A percentile compares a stretch with the other conserved stretches of the same genome.
phyloP scores from a whole-genome alignment of 2,888 invertebrate genomes.

The Petrolisthes cinctipes region DNA sequence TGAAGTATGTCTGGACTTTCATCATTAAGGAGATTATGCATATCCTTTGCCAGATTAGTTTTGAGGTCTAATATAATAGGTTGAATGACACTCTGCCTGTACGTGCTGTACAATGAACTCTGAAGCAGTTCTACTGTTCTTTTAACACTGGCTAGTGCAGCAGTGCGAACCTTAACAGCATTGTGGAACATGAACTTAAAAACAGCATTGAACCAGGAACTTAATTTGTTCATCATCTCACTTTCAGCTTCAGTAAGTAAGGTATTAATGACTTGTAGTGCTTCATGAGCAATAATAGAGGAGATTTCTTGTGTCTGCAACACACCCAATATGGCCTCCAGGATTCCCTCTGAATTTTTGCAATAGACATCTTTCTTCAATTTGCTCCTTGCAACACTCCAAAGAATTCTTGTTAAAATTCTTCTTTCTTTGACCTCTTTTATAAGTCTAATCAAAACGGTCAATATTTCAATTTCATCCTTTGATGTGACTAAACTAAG shows the following conservation, averaged over 20 bases:
- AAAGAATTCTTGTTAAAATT: conserved; percentile 43
- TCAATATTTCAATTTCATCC: conserved; percentile 27
- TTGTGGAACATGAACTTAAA: conserved; percentile 51
- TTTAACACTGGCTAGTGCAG: conserved; percentile 30
- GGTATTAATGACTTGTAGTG: conserved; percentile 45
- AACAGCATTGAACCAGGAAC: conserved; percentile 38
- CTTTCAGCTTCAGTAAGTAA: conserved; percentile 22
- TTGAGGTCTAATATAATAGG: conserved; percentile 46
- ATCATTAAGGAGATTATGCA: conserved; percentile 35
- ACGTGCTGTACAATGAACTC: not conserved
- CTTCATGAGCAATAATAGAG: conserved; percentile 39
- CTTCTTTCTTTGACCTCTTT: conserved; percentile 49
- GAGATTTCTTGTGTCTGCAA: conserved; percentile 39
- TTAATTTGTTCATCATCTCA: conserved; percentile 12
- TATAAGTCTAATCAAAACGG: conserved; percentile 34
- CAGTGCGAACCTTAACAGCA: conserved; percentile 34
- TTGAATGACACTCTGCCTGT: conserved; percentile 9
- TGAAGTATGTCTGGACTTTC: conserved; percentile 31
- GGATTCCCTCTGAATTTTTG: conserved; percentile 10
- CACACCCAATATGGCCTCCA: conserved; percentile 37
- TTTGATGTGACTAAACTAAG: conserved; percentile 17
- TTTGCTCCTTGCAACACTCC: conserved; percentile 57
- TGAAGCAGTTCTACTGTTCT: not conserved
- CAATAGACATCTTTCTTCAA: conserved; percentile 36
- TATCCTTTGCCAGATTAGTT: conserved; percentile 43